Percentiles rank a stretch among this genome's conserved stretches.
phyloP scores from a whole-genome alignment of 2,113 vertebrate genomes.

The Tapirus terrestris region DNA sequence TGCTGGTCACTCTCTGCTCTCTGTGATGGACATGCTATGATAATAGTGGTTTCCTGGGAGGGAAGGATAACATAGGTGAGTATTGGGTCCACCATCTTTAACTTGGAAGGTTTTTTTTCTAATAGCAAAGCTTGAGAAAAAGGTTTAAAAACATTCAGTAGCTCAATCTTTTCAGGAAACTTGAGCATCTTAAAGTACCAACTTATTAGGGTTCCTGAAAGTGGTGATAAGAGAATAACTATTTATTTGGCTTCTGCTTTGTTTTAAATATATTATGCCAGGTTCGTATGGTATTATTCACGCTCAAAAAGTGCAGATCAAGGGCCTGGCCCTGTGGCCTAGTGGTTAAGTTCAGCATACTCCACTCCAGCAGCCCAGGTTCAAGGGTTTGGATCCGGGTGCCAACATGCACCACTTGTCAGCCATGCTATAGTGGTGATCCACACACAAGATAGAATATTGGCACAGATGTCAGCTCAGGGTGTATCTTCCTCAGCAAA shows the following conservation, averaged over 20 bases:
- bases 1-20: background rate
- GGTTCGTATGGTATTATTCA: background rate
- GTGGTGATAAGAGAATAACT: background rate
- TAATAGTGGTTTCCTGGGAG: accelerated
- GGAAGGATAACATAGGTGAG: accelerated
- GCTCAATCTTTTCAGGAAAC: background rate
- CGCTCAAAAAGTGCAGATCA: background rate
- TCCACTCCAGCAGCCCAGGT: too few relatives aligned
- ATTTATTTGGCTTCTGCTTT: background rate
- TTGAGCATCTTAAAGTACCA: background rate
- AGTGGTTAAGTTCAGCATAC: too few relatives aligned
- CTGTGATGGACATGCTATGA: accelerated
- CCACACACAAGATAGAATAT: too few relatives aligned
- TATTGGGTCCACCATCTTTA: background rate
- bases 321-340: too few relatives aligned
- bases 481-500: too few relatives aligned
- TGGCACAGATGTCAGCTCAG: too few relatives aligned
- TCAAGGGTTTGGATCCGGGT: too few relatives aligned
- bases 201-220: background rate
- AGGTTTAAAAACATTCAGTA: background rate
- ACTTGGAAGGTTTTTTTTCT: background rate
- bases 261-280: background rate
- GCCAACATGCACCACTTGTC: too few relatives aligned
- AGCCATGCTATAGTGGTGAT: too few relatives aligned
- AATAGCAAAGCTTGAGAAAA: background rate